A percentile compares a stretch with the other conserved stretches of the same genome.
Evolutionary conservation across 2,888 invertebrate species (phyloP).

Genomic region (Watsonalla cultraria): DNA sequence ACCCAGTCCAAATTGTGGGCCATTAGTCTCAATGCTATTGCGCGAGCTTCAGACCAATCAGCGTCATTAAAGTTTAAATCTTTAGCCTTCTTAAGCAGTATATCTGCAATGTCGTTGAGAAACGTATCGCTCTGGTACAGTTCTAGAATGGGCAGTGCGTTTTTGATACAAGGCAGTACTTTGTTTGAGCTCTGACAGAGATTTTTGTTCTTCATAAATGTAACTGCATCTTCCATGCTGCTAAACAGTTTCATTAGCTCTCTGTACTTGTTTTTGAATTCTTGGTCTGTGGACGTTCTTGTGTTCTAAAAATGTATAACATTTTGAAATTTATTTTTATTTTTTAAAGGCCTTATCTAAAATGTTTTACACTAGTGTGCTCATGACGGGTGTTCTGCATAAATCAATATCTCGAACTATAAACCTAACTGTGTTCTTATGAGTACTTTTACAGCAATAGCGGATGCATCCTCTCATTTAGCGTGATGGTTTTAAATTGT

Average conservation of each 20-base stretch:
- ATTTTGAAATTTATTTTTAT: too few species aligned
- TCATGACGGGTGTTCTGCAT: too few species aligned
- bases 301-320: slow-evolving; percentile 38
- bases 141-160: slow-evolving; percentile 76
- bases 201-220: slow-evolving; percentile 54
- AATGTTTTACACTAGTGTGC: not conserved
- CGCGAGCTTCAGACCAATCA: slow-evolving; percentile 54
- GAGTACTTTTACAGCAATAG: too few species aligned
- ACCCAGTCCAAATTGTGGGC: slow-evolving; percentile 77
- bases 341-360: not conserved
- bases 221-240: slow-evolving; percentile 58
- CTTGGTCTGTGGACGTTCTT: slow-evolving; percentile 52
- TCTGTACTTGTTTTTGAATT: slow-evolving; percentile 59
- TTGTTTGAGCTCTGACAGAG: slow-evolving; percentile 39
- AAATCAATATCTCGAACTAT: too few species aligned
- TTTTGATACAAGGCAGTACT: slow-evolving; percentile 67
- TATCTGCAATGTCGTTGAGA: slow-evolving; percentile 63
- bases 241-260: slow-evolving; percentile 51
- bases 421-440: too few species aligned
- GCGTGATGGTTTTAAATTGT: too few species aligned
- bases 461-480: too few species aligned
- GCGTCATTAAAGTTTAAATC: slow-evolving; percentile 49
- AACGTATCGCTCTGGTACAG: slow-evolving; percentile 78
- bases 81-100: slow-evolving; percentile 49
- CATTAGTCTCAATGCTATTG: slow-evolving; percentile 74